Base-by-base conservation (phyloP, 2,888 invertebrate genomes). In the Stenodema calcarata region DNA sequence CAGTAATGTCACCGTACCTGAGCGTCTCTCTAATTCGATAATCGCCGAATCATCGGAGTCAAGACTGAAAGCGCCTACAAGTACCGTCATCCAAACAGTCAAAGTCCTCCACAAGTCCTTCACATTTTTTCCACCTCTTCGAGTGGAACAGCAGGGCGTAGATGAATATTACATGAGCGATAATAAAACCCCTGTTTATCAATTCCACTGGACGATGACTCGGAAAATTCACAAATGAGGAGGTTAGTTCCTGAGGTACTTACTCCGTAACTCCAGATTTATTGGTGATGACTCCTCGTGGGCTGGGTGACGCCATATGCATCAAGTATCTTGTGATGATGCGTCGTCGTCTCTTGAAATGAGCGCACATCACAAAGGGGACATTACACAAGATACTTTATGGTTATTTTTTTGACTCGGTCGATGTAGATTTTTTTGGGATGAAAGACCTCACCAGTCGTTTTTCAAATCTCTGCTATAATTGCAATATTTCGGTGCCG, bases 101-200 rank as follows among this genome's bases (percentile, higher is more conserved):
- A 3, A n/a, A 27, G 35, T 14, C 11, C 75, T 42, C 75, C 35
- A 35, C 75, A 78, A 78, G 78, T 44, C 78, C 78, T 42, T 27
- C 41, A 44, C 78, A 44, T 78, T 78, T 78, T 76, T 78, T 78
- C 42, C 4, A 78, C 42, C 78, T 42, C 18, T 18, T 78, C 78
- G 44, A 78, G 78, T 78, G 78, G 42, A 78, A 78, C 42, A 44
- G 44, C 78, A 27, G 78, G 78, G 78, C 78, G 42, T 47, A 44
- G 78, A 78, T 78, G 78, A 78, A 78, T 78, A 78, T 78, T 78
- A 78, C 78, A 78, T 78, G 78, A 78, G 78, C 78, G 78, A 78
- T 78, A 44, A 78, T 78, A 78, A 27, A 44, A 78, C 28, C 78
- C 35, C 44, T 41, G 76, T 42, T 78, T 44, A 78, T 78, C 14